phyloP scores from a whole-genome alignment of 2,797 vertebrate genomes.

The Etheostoma perlongum region DNA sequence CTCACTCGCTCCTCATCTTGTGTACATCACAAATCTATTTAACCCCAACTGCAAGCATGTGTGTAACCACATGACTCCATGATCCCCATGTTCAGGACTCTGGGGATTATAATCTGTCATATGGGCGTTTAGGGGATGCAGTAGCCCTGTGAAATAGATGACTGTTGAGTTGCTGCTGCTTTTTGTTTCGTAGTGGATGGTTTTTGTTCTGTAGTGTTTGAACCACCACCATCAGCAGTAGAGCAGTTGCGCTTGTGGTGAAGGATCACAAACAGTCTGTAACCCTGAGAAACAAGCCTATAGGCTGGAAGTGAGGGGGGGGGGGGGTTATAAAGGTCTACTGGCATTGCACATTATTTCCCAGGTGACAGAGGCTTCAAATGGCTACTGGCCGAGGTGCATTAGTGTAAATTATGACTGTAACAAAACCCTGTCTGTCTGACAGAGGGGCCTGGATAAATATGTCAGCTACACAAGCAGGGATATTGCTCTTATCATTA shows the following conservation, averaged over 20 bases:
- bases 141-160: constrained; percentile 53
- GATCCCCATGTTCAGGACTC: constrained; percentile 8
- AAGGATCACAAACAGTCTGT: constrained; percentile 12
- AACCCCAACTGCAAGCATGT: constrained; percentile 2
- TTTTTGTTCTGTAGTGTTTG: neutral
- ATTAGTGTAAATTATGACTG: constrained; percentile 72
- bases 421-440: constrained; percentile 48
- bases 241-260: constrained; percentile 1
- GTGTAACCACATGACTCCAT: constrained; percentile 18
- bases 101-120: constrained; percentile 40
- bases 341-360: constrained; percentile 58
- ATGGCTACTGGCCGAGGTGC: constrained; percentile 53
- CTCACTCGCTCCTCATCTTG: constrained; percentile 12
- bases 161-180: constrained; percentile 20
- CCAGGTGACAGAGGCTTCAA: constrained; percentile 63
- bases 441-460: constrained; percentile 57
- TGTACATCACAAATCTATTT: constrained; percentile 45
- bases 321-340: constrained; percentile 16
- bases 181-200: neutral
- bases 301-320: neutral
- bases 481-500: constrained; percentile 65
- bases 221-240: neutral
- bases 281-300: constrained; percentile 19
- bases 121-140: constrained; percentile 14
- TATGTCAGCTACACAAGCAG: constrained; percentile 52